Base-by-base conservation (phyloP, 2,797 vertebrate species). In the Prionace glauca region DNA sequence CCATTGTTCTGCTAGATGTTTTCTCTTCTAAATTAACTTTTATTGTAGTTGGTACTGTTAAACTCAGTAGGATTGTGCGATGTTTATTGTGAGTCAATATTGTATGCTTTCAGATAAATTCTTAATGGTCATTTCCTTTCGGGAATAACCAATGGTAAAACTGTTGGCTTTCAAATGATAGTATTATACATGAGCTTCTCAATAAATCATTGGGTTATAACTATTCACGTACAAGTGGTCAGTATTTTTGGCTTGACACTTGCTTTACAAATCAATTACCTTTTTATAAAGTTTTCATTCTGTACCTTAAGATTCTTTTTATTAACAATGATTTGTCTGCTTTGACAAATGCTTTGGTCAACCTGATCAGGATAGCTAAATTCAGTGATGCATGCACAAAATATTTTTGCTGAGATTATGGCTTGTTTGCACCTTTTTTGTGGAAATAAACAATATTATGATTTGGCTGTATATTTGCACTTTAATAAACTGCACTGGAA, bases 231-330 rank as follows among this genome's bases (percentile, higher is more conserved):
- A 36, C 79, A 81, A 41, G n/a, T 41, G 14, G 79, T 12, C 36
- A 20, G 69, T 71, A 24, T 71, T 74, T 32, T 74, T 74, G 26
- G 26, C 72, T 74, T 32, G 72, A 50, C 29, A 32, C 29, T 2
- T 77, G 12, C 29, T n/a, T n/a, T 3, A 26, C 74, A 77, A 77
- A n/a, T 77, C 29, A 74, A 10, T 74, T 32, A n/a, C 10, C 29
- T 77, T 77, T 77, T 77, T n/a, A 77, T 77, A n/a, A 41, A 45
- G n/a, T 84, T 86, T 86, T 86, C 81, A 86, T 86, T 86, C 81
- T n/a, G 22, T 86, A 84, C 4, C 1, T 50, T 50, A 50, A 50
- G 3, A 50, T 50, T 50, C 41, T 36, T 41, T 45, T 50, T 45
- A 86, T 86, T 50, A 18, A 45, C 41, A n/a, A 77, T 62, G 62